phyloP scores from a whole-genome alignment of 2,888 invertebrate species.

The Drosophila macrospina region DNA sequence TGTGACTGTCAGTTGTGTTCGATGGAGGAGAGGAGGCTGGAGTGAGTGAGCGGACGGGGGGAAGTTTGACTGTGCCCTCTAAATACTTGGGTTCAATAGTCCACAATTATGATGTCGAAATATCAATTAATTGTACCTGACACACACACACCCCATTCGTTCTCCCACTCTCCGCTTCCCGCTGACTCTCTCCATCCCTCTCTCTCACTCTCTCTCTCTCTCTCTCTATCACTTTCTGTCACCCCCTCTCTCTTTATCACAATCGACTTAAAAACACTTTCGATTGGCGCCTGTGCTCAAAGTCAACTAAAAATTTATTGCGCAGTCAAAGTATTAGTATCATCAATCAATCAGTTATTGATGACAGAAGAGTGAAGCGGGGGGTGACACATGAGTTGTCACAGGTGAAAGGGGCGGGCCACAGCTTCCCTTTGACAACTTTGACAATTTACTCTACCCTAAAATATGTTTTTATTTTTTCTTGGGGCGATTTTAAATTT shows the following conservation, averaged over 20 bases:
- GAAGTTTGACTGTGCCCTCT: conserved; percentile 3
- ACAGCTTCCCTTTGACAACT: too few relatives aligned
- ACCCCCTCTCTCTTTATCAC: background rate
- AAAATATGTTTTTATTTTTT: background rate
- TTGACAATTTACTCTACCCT: background rate
- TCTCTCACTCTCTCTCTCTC: background rate
- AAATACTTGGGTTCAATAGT: conserved; percentile 24
- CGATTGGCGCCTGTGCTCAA: conserved; percentile 32
- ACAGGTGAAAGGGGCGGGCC: background rate
- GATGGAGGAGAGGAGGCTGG: background rate
- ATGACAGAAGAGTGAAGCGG: background rate
- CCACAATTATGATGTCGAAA: conserved; percentile 21
- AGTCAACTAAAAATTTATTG: conserved; percentile 60
- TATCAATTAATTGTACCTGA: conserved; percentile 45
- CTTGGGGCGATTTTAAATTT: background rate
- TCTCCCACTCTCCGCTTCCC: background rate
- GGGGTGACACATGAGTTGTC: too few relatives aligned
- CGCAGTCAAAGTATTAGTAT: conserved; percentile 46
- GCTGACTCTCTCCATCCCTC: background rate
- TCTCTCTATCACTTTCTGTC: background rate
- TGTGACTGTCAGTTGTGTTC: background rate
- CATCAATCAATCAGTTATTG: conserved; percentile 41
- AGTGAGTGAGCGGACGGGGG: background rate
- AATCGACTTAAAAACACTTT: background rate
- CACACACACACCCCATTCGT: conserved; percentile 1